These are phyloP conservation scores for Aptenodytes patagonicus DNA, from an alignment of 2,113 vertebrate genomes.

Conservation along the genomic window DNA sequence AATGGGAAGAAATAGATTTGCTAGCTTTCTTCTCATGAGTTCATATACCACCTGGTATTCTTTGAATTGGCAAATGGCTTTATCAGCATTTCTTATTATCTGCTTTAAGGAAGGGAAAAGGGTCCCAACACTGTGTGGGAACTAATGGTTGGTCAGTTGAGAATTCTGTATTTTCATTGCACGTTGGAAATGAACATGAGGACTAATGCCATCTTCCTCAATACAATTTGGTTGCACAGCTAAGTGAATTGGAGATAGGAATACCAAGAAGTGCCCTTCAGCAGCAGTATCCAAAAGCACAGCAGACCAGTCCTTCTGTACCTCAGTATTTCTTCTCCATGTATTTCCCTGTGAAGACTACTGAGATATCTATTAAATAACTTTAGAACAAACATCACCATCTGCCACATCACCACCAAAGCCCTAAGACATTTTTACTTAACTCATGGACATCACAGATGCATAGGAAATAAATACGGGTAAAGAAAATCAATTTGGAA, in stretches of 20 bases:
- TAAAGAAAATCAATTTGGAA: constrained; percentile 11
- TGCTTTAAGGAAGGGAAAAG: not conserved
- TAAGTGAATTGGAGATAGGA: not conserved
- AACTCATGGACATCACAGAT: not conserved
- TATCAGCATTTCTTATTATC: not conserved
- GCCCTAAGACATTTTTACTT: not conserved
- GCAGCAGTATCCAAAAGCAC: not conserved
- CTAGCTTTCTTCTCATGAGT: not conserved
- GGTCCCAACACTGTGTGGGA: not conserved
- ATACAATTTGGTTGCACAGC: not conserved
- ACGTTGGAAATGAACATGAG: not conserved
- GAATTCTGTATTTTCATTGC: not conserved
- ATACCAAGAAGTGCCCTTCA: not conserved
- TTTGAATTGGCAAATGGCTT: not conserved
- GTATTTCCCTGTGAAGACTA: not conserved
- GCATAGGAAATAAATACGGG: not conserved
- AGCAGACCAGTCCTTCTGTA: not conserved
- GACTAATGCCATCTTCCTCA: not conserved
- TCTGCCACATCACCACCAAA: not conserved
- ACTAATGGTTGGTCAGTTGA: not conserved
- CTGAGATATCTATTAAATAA: not conserved
- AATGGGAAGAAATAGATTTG: not conserved
- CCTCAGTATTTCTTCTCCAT: not conserved
- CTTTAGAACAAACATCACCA: constrained; percentile 2
- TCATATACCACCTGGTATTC: not conserved